Evolutionary conservation across 2,113 vertebrate species (phyloP), one percentile per base, ranked within the genome.

Genomic region (Castor canadensis): DNA sequence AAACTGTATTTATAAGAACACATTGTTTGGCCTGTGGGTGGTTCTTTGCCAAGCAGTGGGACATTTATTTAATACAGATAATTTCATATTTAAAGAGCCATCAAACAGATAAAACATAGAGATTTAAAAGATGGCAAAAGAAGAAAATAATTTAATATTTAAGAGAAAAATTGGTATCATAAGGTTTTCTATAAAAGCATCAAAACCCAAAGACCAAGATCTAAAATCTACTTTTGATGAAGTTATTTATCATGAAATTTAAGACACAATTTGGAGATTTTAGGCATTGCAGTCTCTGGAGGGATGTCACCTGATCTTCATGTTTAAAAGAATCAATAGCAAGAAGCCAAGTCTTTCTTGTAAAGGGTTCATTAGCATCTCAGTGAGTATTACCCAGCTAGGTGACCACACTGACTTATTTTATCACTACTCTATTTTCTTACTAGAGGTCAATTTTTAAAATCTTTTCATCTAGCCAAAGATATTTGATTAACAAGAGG

Each of bases 171-270:
- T 13, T 47, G 12, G 1, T 54, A 77, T 24, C 54, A 52, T 45
- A 67, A 85, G 58, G 26, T 64, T 81, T 89, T 89, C 52, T 82
- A 83, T 19, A 87, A 87, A 93, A 72, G 60, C 30, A 64, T 54
- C 26, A 88, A 62, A 89, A 91, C 8, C 12, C 54, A 60, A 87
- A 91, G 20, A 82, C 35, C 49, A 93, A 86, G 52, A 72, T 72
- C 52, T 77, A 32, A 71, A 89, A 91, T 79, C 13, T 64, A 83
- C 1, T 86, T 85, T 90, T 87, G 32, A 92, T 66, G 87, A 76
- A 66, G 45, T 66, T 60, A 77, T 79, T 89, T 75, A 86, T 35
- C 69, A 49, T 47, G 24, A 22, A 58, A 67, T 91, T 88, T 82
- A 86, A 80, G 69, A 15, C 54, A 52, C 26, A 87, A 22, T 47